Evolutionary conservation across 2,888 invertebrate species (phyloP), one percentile per base, ranked within the genome.

Genomic region (Lutraria lutraria): DNA sequence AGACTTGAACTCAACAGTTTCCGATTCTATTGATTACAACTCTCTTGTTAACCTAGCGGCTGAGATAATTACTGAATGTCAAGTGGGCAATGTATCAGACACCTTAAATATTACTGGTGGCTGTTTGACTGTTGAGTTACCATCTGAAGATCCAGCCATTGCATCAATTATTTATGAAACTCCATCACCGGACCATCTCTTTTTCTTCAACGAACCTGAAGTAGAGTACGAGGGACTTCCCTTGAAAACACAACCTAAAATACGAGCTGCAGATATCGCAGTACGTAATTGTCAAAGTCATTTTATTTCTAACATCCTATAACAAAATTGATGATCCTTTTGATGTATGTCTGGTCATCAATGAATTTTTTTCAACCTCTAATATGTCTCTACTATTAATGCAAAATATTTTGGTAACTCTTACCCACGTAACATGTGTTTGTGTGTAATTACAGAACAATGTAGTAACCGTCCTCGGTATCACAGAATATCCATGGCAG

Each of bases 401-500:
- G 8, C 8, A 43, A 43, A 43, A 43, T 4, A 43, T 43, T n/a
- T n/a, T n/a, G n/a, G n/a, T n/a, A n/a, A n/a, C n/a, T n/a, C n/a
- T n/a, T n/a, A n/a, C n/a, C n/a, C n/a, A 43, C 43, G 8, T 43
- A 43, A 43, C 43, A 43, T 8, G 4, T 43, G 43, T 43, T 43
- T 82, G 43, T 43, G 8, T 43, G 8, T 83, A 86, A 83, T 88
- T 84, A 13, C 76, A 96, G 96, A 93, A 92, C 25, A 82, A 90
- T 25, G 90, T 90, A 0, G 92, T 95, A 12, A 87, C 90, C 0
- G 86, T 91, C n/a, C 90, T 95, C 0, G 95, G 95, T 13, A 93
- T 95, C 0, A 60, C 85, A 8, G 89, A 89, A 10, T 63, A 91
- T 16, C 94, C 95, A 16, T 96, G 96, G 96, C 87, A 94, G 88